Conservation (phyloP, 2,797 vertebrate genomes). For the Podargus strigoides region DNA sequence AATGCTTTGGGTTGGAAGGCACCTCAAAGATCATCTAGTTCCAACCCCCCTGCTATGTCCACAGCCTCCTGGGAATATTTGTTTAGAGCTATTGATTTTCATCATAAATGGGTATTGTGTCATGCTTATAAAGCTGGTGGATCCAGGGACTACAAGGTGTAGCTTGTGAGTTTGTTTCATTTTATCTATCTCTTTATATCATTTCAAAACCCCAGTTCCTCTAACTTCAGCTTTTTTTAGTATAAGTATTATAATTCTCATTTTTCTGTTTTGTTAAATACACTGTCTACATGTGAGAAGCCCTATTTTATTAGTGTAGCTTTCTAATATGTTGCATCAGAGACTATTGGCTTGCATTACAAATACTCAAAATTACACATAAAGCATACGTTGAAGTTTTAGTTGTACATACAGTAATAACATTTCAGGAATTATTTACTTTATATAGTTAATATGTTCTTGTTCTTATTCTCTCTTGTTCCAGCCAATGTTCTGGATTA, state of each 20-base stretch:
- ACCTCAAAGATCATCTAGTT: too few species aligned
- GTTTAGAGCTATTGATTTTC: not conserved
- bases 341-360: not conserved
- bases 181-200: not conserved
- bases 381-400: not conserved
- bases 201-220: not conserved
- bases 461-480: not conserved
- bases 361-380: not conserved
- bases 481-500: not conserved
- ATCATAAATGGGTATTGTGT: not conserved
- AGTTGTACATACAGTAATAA: not conserved
- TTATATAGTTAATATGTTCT: not conserved
- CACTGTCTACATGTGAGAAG: not conserved
- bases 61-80: not conserved
- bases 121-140: not conserved
- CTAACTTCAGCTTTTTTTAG: not conserved
- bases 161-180: not conserved
- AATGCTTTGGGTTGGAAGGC: too few species aligned
- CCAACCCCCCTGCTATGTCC: too few species aligned
- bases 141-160: not conserved
- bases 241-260: not conserved
- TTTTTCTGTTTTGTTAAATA: not conserved
- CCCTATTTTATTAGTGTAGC: not conserved
- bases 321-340: not conserved
- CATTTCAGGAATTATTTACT: not conserved